A percentile compares a stretch with the other conserved stretches of the same genome.
Conservation (phyloP, 2,113 vertebrate genomes). For the Toxotes jaculatrix region DNA sequence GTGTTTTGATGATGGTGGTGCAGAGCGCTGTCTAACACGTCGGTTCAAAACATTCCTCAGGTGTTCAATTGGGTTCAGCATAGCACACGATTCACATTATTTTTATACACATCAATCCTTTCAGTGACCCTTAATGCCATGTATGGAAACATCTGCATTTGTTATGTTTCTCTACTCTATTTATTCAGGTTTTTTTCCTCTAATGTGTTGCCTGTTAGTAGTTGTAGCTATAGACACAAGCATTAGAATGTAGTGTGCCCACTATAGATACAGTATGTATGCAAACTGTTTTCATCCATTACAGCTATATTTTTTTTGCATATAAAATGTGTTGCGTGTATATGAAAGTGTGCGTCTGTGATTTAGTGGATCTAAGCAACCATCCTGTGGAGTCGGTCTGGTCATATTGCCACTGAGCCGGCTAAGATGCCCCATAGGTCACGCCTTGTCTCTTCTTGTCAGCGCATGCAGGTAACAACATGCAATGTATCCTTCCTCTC, state of each 20-base stretch:
- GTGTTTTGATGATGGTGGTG: neutral
- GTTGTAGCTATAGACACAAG: neutral
- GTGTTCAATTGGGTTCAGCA: neutral
- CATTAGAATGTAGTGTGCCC: neutral
- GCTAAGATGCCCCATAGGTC: constrained; percentile 67
- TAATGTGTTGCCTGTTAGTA: neutral
- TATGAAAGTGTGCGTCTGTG: neutral
- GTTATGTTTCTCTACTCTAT: neutral
- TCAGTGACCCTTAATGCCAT: neutral
- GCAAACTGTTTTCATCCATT: neutral
- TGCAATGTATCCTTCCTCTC: constrained; percentile 70
- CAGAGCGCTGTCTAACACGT: neutral
- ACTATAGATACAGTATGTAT: neutral
- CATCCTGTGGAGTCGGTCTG: constrained; percentile 25
- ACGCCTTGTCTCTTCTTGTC: constrained; percentile 75
- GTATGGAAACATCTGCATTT: neutral
- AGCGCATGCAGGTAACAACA: constrained; percentile 70
- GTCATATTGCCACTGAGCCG: constrained; percentile 56
- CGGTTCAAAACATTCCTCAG: neutral
- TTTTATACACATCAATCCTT: neutral
- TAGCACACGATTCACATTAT: neutral
- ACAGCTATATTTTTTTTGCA: neutral
- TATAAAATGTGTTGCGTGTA: constrained; percentile 4
- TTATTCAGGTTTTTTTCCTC: neutral
- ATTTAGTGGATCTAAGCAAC: constrained; percentile 24